These are phyloP conservation scores for Apostichopus californicus DNA, from an alignment of 35 echinoderm and acorn worm genomes.

Conservation along the genomic window DNA sequence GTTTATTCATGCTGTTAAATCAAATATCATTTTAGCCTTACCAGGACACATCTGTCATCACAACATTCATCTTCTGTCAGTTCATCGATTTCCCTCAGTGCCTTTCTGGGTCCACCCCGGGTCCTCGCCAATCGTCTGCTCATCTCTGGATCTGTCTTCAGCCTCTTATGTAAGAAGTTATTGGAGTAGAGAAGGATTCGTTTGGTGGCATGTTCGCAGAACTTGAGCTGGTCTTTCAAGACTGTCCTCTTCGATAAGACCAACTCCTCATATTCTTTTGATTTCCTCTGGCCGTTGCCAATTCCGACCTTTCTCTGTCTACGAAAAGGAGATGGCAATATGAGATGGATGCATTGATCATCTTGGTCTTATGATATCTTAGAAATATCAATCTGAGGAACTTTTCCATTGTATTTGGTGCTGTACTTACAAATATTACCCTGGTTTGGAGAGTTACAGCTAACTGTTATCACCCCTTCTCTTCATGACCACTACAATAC, in stretches of 20 bases:
- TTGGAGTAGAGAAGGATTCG: constrained; percentile 93
- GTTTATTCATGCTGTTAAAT: too few species aligned
- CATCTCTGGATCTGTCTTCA: constrained; percentile 87
- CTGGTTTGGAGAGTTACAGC: too few species aligned
- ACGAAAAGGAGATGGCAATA: not conserved
- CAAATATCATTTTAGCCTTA: not conserved
- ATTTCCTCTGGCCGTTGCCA: constrained; percentile 92
- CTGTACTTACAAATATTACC: too few species aligned
- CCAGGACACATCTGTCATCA: constrained; percentile 83
- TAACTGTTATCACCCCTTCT: too few species aligned
- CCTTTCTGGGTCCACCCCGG: constrained; percentile 60
- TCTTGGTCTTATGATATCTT: too few species aligned
- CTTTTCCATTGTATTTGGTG: too few species aligned
- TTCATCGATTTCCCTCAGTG: constrained; percentile 58
- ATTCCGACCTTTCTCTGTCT: constrained; percentile 91
- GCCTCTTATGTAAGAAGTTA: constrained; percentile 94
- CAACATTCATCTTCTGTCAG: constrained; percentile 78
- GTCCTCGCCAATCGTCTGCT: constrained; percentile 70
- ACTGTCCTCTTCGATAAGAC: constrained; percentile 79
- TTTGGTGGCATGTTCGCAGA: constrained; percentile 89
- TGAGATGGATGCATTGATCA: too few species aligned
- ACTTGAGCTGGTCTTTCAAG: constrained; percentile 75
- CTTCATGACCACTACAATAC: too few species aligned
- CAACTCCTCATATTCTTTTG: constrained; percentile 95
- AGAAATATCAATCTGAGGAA: too few species aligned